Evolutionary conservation across 2,888 invertebrate species (phyloP).

Genomic region (Neocrepidodera transversa): DNA sequence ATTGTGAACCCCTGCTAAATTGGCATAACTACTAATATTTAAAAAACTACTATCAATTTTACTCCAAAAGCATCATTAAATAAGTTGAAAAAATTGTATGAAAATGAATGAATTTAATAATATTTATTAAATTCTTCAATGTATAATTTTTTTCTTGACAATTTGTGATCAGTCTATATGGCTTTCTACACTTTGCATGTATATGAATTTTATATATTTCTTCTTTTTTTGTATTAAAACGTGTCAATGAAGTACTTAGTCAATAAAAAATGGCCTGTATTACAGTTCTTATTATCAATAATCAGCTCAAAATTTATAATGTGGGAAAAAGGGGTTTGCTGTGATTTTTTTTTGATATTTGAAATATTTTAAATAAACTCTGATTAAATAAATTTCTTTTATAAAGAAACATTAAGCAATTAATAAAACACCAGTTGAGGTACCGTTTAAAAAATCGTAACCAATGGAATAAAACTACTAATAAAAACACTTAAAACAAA

Average conservation of each 20-base stretch:
- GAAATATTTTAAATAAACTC: conserved; percentile 10
- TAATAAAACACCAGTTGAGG: not conserved
- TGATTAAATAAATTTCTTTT: conserved; percentile 11
- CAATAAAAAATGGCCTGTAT: conserved; percentile 18
- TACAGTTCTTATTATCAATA: conserved; percentile 1
- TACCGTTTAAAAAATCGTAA: conserved; percentile 26
- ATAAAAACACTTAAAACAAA: conserved; percentile 31
- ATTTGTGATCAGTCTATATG: not conserved
- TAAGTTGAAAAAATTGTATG: too few species aligned
- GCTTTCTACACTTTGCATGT: not conserved
- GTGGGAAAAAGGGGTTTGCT: conserved; percentile 1
- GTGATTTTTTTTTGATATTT: conserved; percentile 1
- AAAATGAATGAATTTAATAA: too few species aligned
- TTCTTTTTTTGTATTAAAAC: conserved; percentile 3
- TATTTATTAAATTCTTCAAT: too few species aligned
- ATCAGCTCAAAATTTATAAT: conserved; percentile 12
- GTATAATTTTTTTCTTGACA: too few species aligned
- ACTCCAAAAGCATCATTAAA: too few species aligned
- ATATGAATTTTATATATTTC: not conserved
- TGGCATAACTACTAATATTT: too few species aligned
- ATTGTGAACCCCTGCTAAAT: too few species aligned
- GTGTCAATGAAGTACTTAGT: conserved; percentile 18
- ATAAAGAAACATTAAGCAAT: conserved; percentile 13
- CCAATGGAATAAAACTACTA: conserved; percentile 45
- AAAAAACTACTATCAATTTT: too few species aligned